Conservation (phyloP, 2,888 invertebrate genomes). For the Hemistola chrysoprasaria region DNA sequence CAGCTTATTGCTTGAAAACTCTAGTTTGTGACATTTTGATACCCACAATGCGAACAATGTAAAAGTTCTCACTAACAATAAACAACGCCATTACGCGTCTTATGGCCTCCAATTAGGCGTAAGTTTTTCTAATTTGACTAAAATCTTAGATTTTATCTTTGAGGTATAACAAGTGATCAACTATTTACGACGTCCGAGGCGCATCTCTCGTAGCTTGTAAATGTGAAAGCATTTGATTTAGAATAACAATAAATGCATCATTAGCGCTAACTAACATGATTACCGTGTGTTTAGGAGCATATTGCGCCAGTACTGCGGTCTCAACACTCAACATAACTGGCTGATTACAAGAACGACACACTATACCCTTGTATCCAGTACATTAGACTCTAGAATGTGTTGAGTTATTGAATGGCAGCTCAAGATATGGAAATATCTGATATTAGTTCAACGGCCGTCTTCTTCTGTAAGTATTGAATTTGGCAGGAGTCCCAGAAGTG, state of each 20-base stretch:
- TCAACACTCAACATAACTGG: background rate
- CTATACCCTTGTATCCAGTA: no score
- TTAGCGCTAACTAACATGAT: constrained; percentile 17
- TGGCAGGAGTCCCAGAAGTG: no score
- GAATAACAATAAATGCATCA: constrained; percentile 20
- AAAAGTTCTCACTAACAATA: no score
- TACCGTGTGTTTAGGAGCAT: constrained; percentile 16
- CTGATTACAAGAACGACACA: no score
- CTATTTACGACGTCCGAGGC: constrained; percentile 9
- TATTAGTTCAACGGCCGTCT: no score
- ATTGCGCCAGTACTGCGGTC: constrained; percentile 16
- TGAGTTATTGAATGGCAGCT: no score
- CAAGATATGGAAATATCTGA: no score
- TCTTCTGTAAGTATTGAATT: no score
- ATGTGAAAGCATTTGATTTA: constrained; percentile 19
- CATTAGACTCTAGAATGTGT: no score
- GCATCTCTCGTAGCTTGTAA: constrained; percentile 15
- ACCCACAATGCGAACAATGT: no score
- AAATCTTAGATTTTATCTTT: constrained; percentile 8
- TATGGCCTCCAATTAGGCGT: constrained; percentile 14
- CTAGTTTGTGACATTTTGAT: no score
- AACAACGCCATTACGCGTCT: constrained; percentile 4
- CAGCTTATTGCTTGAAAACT: no score
- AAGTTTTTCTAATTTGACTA: constrained; percentile 11
- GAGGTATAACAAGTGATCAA: constrained; percentile 10